Evolutionary conservation across 1,140 invertebrate genomes (phyloP), one percentile per base, ranked within the genome.

Genomic region (Babylonia areolata): DNA sequence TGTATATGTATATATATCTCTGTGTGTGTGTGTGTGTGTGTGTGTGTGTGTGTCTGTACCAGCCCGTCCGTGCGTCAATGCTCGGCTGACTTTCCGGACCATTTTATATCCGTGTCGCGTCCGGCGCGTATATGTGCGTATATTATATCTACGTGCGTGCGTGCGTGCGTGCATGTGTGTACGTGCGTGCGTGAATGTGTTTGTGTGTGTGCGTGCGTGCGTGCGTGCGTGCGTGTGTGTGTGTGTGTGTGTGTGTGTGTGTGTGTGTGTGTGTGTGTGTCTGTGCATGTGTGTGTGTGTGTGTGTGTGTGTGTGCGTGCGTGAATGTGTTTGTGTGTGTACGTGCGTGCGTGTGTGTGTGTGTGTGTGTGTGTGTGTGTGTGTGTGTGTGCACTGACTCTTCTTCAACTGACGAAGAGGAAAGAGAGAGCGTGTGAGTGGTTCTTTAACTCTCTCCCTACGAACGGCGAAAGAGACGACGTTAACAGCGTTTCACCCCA

Each of bases 321-420:
- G 77, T 78, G 77, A 31, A 39, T 78, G 77, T 78, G 77, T 78
- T 37, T 78, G 77, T 78, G 77, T 78, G 77, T 78, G 77, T 78
- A 39, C 42, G 77, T 78, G 77, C 42, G 77, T 78, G 77, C 42
- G 77, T 78, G 39, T 78, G 77, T 78, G 39, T 78, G 77, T 40
- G 11, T 78, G 77, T 17, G 39, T 78, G 77, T 78, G 39, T 78
- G 77, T 78, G 39, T 78, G 77, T 78, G 77, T 78, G 77, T 78
- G 77, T 78, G 77, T 78, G 77, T 42, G 77, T 78, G 77, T 78
- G 77, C 28, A n/a, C n/a, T n/a, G n/a, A n/a, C n/a, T n/a, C n/a
- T n/a, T n/a, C n/a, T n/a, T n/a, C n/a, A n/a, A n/a, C n/a, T n/a
- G n/a, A n/a, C n/a, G n/a, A n/a, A n/a, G n/a, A n/a, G n/a, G n/a